Evolutionary conservation across 1,140 invertebrate species (phyloP), one percentile per base, ranked within the genome.

Genomic region (Zaprionus davidi): DNA sequence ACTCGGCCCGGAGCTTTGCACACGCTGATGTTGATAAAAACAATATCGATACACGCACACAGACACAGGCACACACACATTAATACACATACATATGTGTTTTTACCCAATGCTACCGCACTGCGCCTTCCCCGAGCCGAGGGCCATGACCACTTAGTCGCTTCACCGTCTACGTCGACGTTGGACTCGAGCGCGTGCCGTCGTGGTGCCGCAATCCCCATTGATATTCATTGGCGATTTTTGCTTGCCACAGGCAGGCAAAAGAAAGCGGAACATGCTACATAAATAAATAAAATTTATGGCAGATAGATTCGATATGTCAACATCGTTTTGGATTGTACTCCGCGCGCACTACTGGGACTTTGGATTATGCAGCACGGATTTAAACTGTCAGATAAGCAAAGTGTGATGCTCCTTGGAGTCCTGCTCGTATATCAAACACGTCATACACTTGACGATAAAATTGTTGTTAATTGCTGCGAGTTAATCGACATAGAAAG

Each of bases 221-320:
- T 90, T 90, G 85, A 85, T 90, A 90, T 90, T 90, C 85, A 90
- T 90, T 66, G 81, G 60, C 85, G 85, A 90, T 90, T 90, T 87
- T 70, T 69, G 77, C 31, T 78, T 60, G 71, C 71, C 67, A 76
- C 71, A 74, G 46, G 20, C 46, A 51, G 46, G 41, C 28, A 73
- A 73, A 58, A 59, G 69, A 71, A 69, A 84, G 71, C 60, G 66
- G 41, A 71, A 73, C 78, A 46, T 34, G 34, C 34, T 59, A 78
- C 84, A 84, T 90, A 88, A 88, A 88, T 88, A 88, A 88, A 88
- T 88, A 84, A 88, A 88, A 88, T 88, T 87, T 87, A 87, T 87
- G 84, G 81, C 81, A 76, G 68, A 62, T 70, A 81, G 62, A 78
- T 73, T 77, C 77, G 72, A 69, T 74, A 66, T 56, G 64, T 58